These are phyloP conservation scores for Oreochromis spilurus DNA, from an alignment of 2,113 vertebrate species.

Conservation along the genomic window DNA sequence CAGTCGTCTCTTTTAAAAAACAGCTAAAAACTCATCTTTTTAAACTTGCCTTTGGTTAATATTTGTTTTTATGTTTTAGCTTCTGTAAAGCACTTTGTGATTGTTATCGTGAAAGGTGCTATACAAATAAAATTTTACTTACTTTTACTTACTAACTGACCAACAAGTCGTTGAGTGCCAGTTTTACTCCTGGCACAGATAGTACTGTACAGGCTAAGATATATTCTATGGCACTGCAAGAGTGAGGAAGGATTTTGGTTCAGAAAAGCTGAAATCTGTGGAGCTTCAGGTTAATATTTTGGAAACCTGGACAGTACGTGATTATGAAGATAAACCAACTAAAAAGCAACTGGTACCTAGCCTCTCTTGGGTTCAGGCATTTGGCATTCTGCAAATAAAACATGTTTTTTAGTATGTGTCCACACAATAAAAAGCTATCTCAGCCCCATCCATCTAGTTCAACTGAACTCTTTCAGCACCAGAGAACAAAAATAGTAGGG, in stretches of 20 bases:
- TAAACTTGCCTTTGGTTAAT: neutral
- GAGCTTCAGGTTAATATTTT: neutral
- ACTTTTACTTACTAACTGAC: neutral
- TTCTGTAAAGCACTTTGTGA: neutral
- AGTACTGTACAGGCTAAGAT: rapidly evolving
- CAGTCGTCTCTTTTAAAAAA: neutral
- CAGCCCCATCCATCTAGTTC: neutral
- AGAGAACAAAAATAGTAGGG: neutral
- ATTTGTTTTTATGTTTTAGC: neutral
- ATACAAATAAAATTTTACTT: neutral
- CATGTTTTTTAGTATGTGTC: neutral
- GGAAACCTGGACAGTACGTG: neutral
- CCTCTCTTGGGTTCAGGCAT: neutral
- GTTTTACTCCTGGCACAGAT: neutral
- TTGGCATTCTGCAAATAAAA: neutral
- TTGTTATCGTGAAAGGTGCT: neutral
- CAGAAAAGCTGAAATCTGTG: neutral
- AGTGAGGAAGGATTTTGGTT: neutral
- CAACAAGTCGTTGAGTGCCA: neutral
- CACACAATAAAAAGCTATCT: neutral
- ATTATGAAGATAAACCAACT: neutral
- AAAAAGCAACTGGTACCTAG: neutral
- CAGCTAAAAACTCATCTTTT: neutral
- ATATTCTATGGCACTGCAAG: neutral
- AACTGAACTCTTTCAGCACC: neutral